Base-by-base conservation (phyloP, 2,113 vertebrate species). In the Pomatostomus ruficeps region DNA sequence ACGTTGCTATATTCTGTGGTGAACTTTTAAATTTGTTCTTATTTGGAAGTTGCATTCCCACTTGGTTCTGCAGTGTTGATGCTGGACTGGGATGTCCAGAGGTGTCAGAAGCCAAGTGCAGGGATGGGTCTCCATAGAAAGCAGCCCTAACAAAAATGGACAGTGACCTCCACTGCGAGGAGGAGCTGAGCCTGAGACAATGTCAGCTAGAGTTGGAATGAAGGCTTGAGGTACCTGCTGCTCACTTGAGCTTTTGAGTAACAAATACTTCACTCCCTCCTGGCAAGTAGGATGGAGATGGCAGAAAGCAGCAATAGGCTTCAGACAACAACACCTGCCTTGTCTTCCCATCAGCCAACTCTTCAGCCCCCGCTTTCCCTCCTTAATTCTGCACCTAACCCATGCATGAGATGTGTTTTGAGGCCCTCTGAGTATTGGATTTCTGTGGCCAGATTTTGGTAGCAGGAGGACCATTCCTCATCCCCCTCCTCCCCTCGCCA, bases 1-100 rank as follows among this genome's bases (percentile, higher is more conserved):
- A 28, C n/a, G 36, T 49, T 66, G 54, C 74, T 96, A 3, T 95
- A 79, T 77, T 95, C 65, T 12, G 9, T 85, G 92, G 51, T 95
- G 61, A 94, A 67, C 71, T 78, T 74, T 42, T 28, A 26, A 9
- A 38, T 35, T 19, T 19, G 15, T 14, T 75, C 12, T 61, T 51
- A 29, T 4, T 45, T 62, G 26, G 12, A 45, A 75, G 54, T 38
- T 35, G 9, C 16, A 11, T 89, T 89, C 29, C 36, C 33, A 38
- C 29, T 71, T 24, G 31, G 2, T 57, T 61, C 35, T 62, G 35
- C 40, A 20, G 17, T 29, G 28, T 31, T 40, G 49, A 18, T 76
- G 23, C 63, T 90, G 51, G 42, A 18, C 22, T 13, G 1, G 54
- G 19, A 9, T 91, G 66, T 87, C 33, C 42, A 58, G 43, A 74